phyloP scores from a whole-genome alignment of 2,888 invertebrate species.

The Phragmatobia fuliginosa region DNA sequence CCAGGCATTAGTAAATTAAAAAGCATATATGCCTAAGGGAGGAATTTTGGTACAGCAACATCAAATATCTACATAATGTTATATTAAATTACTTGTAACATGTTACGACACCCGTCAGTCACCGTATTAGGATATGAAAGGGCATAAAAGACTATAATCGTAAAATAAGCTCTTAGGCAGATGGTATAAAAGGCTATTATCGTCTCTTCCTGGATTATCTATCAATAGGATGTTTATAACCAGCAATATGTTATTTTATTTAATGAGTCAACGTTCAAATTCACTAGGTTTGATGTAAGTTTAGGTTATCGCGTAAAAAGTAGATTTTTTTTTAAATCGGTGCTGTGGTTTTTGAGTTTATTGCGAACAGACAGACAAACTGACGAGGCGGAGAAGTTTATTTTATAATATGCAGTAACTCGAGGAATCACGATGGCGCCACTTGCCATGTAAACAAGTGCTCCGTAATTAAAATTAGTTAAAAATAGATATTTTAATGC shows the following conservation, averaged over 20 bases:
- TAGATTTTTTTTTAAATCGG: too few relatives aligned
- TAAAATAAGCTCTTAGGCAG: slow-evolving; percentile 23
- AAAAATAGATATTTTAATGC: too few relatives aligned
- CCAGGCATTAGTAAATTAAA: neutral
- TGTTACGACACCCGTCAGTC: slow-evolving; percentile 17
- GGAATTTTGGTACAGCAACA: slow-evolving; percentile 28
- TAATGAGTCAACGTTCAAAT: neutral
- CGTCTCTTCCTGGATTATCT: slow-evolving; percentile 3
- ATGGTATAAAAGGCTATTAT: slow-evolving; percentile 21
- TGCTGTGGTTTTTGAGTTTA: too few relatives aligned
- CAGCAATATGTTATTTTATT: neutral
- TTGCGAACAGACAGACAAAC: too few relatives aligned
- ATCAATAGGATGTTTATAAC: neutral
- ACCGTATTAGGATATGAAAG: slow-evolving; percentile 16
- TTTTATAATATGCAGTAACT: too few relatives aligned
- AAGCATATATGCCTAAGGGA: neutral
- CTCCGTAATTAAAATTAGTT: too few relatives aligned
- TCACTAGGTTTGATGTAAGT: neutral
- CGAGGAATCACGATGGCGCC: too few relatives aligned
- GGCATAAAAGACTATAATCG: slow-evolving; percentile 21
- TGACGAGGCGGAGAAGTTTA: too few relatives aligned
- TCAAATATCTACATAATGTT: slow-evolving; percentile 17
- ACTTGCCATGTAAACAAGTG: too few relatives aligned
- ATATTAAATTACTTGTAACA: slow-evolving; percentile 26
- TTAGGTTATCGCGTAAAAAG: too few relatives aligned